phyloP scores from a whole-genome alignment of 2,797 vertebrate genomes.

The Pseudochirops corinnae region DNA sequence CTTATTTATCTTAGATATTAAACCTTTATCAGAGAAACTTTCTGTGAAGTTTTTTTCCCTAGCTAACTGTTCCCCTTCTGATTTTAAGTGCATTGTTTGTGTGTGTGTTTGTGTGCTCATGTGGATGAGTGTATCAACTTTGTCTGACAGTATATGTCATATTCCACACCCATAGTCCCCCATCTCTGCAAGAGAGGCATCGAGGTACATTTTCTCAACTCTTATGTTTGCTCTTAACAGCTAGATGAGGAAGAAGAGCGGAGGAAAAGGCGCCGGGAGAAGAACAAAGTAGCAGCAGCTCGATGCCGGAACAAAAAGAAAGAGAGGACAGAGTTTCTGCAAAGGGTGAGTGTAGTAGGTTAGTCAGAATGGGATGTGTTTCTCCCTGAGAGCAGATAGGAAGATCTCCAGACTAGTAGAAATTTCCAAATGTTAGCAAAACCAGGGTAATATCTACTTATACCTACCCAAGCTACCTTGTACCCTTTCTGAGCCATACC shows the following conservation, averaged over 20 bases:
- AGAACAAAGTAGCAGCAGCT: slow-evolving; percentile 98
- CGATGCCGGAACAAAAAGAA: slow-evolving; percentile 99
- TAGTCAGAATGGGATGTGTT: neutral
- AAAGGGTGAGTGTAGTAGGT: slow-evolving; percentile 88
- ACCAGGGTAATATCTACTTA: neutral
- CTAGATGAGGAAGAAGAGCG: slow-evolving; percentile 95
- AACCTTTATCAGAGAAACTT: neutral
- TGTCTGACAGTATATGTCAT: neutral
- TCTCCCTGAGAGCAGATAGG: neutral
- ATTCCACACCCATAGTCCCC: neutral
- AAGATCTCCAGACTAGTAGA: neutral
- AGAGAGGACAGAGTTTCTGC: slow-evolving; percentile 96
- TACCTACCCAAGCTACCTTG: rapidly evolving
- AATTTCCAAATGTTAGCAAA: rapidly evolving
- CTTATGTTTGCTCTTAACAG: slow-evolving; percentile 79
- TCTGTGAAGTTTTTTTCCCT: neutral
- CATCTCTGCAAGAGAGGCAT: neutral
- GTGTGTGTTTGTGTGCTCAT: neutral
- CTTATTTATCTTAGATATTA: neutral
- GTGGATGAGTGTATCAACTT: neutral
- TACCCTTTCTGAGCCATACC: neutral
- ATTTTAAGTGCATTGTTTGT: neutral
- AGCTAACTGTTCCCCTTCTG: neutral
- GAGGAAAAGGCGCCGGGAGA: slow-evolving; percentile 96
- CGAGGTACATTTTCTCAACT: neutral